Base-by-base conservation (phyloP, 2,888 invertebrate species). In the Ctena decussata region DNA sequence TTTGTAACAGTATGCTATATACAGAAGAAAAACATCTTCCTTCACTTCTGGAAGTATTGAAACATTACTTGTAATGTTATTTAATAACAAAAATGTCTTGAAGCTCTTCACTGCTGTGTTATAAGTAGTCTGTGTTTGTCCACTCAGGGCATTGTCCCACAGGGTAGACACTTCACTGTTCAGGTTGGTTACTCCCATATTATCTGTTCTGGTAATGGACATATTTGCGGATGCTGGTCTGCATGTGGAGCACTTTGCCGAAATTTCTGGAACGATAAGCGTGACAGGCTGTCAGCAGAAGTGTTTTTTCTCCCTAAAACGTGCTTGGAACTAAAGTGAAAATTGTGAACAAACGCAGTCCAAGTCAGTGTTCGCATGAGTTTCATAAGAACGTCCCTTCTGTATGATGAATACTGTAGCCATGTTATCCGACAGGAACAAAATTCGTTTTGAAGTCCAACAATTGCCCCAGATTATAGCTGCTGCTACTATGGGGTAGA, bases 401-500 rank as follows among this genome's bases (percentile, higher is more conserved):
- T 73, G 49, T 24, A 86, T 41, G 27, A 86, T 86, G 3, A 71
- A 57, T 15, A 86, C 85, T 39, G 82, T 78, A 30, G 85, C 85
- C 11, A 21, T 37, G 44, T 85, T 85, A 57, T 85, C 85, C 65
- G 83, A 83, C n/a, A 76, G 11, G 37, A 86, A 80, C 24, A 80
- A 5, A 37, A 83, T 80, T 15, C 12, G 11, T 78, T 41, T 57
- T 12, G 57, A 24, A 11, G 57, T 27, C 57, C 57, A 57, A 21
- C 8, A 57, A 27, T 30, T 27, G 1, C 78, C 76, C 84, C 81
- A 81, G 15, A 81, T 12, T 12, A 84, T 41, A 32, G 75, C 41
- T 15, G 81, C 78, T 30, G 73, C 84, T 0, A 86, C 86, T 32
- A 86, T 81, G n/a, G 86, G 84, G 65, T 73, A 18, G 57, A 57